Evolutionary conservation across 2,888 invertebrate genomes (phyloP).

Genomic region (Brenthis ino): DNA sequence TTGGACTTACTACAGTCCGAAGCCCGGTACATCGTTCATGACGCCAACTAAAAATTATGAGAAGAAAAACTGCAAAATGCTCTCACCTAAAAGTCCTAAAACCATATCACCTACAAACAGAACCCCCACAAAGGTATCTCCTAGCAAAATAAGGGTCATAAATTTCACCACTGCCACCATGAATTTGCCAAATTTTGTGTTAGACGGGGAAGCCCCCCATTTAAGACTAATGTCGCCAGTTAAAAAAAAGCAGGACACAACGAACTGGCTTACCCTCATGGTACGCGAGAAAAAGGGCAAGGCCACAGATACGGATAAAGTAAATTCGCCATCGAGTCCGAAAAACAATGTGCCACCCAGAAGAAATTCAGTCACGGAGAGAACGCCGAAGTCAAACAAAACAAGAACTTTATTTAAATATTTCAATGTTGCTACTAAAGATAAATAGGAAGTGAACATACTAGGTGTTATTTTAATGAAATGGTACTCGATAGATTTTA

Average conservation of each 20-base stretch:
- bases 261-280: slow-evolving; percentile 86
- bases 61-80: slow-evolving; percentile 48
- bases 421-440: slow-evolving; percentile 57
- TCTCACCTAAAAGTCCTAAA: slow-evolving; percentile 58
- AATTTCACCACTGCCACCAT: slow-evolving; percentile 83
- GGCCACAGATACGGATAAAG: slow-evolving; percentile 33
- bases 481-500: too few species aligned
- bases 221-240: slow-evolving; percentile 86
- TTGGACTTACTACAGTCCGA: slow-evolving; percentile 54
- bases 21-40: slow-evolving; percentile 60
- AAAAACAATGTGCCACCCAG: slow-evolving; percentile 54
- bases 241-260: slow-evolving; percentile 83
- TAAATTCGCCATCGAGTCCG: slow-evolving; percentile 52
- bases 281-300: slow-evolving; percentile 49
- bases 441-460: slow-evolving; percentile 41
- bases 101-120: slow-evolving; percentile 48
- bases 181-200: slow-evolving; percentile 89
- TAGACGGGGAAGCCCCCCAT: slow-evolving; percentile 90
- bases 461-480: too few species aligned
- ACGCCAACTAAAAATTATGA: slow-evolving; percentile 67
- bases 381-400: slow-evolving; percentile 52
- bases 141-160: slow-evolving; percentile 51
- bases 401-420: slow-evolving; percentile 64
- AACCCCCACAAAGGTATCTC: slow-evolving; percentile 53
- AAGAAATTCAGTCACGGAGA: slow-evolving; percentile 57